These are phyloP conservation scores for Crocallis elinguaria DNA, from an alignment of 2,888 invertebrate species.

Conservation along the genomic window DNA sequence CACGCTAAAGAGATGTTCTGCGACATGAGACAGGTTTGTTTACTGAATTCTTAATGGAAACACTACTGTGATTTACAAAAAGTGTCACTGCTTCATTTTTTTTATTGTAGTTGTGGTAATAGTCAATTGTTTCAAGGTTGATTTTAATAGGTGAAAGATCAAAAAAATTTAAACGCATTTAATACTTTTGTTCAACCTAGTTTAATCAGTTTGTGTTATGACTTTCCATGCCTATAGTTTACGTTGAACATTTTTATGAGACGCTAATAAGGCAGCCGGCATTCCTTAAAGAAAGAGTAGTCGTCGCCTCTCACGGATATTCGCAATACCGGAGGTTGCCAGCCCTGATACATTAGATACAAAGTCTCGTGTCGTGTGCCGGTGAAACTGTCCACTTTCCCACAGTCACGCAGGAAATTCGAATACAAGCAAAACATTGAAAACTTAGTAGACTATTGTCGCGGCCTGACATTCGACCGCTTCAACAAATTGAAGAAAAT, in stretches of 20 bases:
- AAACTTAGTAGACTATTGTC: not conserved
- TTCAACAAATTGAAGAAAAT: too few species aligned
- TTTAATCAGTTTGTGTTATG: not conserved
- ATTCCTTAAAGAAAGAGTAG: slow-evolving; percentile 21
- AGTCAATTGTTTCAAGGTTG: not conserved
- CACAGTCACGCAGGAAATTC: slow-evolving; percentile 15
- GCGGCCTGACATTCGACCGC: too few species aligned
- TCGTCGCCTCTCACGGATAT: slow-evolving; percentile 9
- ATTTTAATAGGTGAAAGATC: too few species aligned
- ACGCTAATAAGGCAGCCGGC: slow-evolving; percentile 11
- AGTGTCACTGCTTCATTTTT: not conserved
- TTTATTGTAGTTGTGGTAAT: not conserved
- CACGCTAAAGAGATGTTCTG: slow-evolving; percentile 87
- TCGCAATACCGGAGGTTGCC: slow-evolving; percentile 12
- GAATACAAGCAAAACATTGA: slow-evolving; percentile 9
- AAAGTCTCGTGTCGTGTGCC: slow-evolving; percentile 12
- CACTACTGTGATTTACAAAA: not conserved
- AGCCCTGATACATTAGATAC: not conserved
- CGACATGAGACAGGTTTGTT: slow-evolving; percentile 89
- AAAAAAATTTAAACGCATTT: too few species aligned
- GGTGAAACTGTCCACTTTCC: slow-evolving; percentile 8
- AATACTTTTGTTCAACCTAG: not conserved
- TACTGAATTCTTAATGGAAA: not conserved
- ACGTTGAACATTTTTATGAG: not conserved
- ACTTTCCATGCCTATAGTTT: not conserved